Percentiles rank a stretch among this genome's conserved stretches.
These are phyloP conservation scores for Mallotus villosus DNA, from an alignment of 2,797 vertebrate species.

Conservation along the genomic window DNA sequence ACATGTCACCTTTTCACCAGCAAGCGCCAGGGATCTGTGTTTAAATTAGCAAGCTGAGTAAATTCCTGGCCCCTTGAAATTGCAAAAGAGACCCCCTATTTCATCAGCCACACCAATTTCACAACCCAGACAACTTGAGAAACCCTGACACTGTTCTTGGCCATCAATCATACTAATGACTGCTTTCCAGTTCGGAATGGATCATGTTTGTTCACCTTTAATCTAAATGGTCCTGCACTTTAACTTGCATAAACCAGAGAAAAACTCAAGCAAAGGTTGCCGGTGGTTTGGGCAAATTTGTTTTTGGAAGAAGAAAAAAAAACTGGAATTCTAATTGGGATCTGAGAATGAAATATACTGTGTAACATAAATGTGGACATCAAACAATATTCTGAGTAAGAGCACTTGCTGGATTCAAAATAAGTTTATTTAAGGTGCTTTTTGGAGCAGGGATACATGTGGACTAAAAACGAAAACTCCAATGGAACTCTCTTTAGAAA, in stretches of 20 bases:
- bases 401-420: no score
- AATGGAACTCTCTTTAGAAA: no score
- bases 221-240: constrained; percentile 29
- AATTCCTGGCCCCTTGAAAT: constrained; percentile 50
- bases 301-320: not conserved
- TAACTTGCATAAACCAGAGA: constrained; percentile 20
- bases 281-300: not conserved
- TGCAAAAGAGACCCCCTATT: constrained; percentile 38
- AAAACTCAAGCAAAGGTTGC: not conserved
- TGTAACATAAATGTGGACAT: no score
- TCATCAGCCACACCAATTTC: constrained; percentile 31
- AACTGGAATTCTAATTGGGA: no score
- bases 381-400: no score
- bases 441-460: no score
- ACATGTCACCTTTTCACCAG: constrained; percentile 67
- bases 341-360: no score
- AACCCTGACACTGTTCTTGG: constrained; percentile 31
- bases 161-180: constrained; percentile 57
- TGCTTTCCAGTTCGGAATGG: constrained; percentile 33
- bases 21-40: constrained; percentile 47
- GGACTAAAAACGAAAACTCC: no score
- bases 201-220: constrained; percentile 37
- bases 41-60: constrained; percentile 52
- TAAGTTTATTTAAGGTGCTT: no score
- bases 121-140: constrained; percentile 42